These are phyloP conservation scores for Yasuhikotakia modesta DNA, from an alignment of 2,797 vertebrate genomes.

Conservation along the genomic window DNA sequence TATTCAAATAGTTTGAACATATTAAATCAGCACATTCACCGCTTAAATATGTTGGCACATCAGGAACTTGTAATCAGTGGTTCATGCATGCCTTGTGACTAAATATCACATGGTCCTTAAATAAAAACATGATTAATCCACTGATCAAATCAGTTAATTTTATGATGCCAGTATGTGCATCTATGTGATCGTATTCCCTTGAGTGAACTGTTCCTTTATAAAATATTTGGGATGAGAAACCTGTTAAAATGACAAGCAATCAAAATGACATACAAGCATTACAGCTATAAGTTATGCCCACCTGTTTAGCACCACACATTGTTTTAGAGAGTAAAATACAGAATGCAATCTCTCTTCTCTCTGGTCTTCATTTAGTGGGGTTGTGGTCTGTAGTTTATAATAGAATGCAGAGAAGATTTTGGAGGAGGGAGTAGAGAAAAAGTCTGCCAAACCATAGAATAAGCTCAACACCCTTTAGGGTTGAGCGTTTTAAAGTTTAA, in stretches of 20 bases:
- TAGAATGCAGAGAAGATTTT: slow-evolving; percentile 38
- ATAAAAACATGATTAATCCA: no score
- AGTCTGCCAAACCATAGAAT: slow-evolving; percentile 63
- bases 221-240: background rate
- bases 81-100: no score
- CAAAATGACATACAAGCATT: background rate
- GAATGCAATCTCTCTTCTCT: slow-evolving; percentile 22
- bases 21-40: no score
- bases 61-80: no score
- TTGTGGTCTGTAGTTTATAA: slow-evolving; percentile 52
- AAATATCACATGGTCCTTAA: no score
- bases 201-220: background rate
- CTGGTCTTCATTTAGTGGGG: slow-evolving; percentile 28
- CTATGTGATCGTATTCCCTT: no score
- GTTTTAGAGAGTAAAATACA: background rate
- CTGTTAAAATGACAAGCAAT: slow-evolving; percentile 7
- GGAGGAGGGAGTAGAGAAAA: slow-evolving; percentile 45
- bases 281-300: background rate
- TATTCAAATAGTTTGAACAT: no score
- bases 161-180: no score
- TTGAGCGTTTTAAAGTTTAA: slow-evolving; percentile 73
- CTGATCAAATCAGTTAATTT: no score
- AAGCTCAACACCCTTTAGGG: slow-evolving; percentile 57
- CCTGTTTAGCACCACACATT: background rate
- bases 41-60: no score